Evolutionary conservation across 64 coral and sea anemone genomes (phyloP).

Genomic region (Cladopsammia gracilis): DNA sequence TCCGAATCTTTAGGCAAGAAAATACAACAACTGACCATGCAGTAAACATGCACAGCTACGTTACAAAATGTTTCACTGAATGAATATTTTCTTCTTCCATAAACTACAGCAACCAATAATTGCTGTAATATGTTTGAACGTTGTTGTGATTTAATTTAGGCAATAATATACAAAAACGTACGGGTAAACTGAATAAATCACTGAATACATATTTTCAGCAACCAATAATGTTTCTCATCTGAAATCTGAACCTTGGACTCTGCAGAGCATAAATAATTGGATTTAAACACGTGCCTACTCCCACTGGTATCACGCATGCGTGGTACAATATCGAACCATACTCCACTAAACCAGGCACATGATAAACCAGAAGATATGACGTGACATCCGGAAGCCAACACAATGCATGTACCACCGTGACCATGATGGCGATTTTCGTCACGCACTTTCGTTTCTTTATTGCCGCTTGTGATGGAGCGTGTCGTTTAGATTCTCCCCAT

Average conservation of each 20-base stretch:
- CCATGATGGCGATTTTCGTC: not conserved
- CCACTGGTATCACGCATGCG: not conserved
- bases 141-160: no score
- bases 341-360: not conserved
- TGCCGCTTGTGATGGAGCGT: not conserved
- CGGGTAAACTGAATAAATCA: no score
- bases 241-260: not conserved
- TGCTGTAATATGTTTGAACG: no score
- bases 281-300: not conserved
- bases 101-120: no score
- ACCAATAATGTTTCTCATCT: no score
- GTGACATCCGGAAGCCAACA: constrained; percentile 3
- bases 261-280: not conserved
- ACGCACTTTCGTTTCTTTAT: not conserved
- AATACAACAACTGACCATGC: no score
- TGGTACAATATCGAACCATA: not conserved
- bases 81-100: no score
- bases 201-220: no score
- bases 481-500: not conserved
- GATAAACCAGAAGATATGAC: not conserved
- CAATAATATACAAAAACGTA: no score
- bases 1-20: no score
- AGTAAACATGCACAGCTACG: no score
- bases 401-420: not conserved
- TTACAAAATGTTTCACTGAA: no score